phyloP scores from a whole-genome alignment of 2,113 vertebrate genomes.

The Petaurus breviceps region DNA sequence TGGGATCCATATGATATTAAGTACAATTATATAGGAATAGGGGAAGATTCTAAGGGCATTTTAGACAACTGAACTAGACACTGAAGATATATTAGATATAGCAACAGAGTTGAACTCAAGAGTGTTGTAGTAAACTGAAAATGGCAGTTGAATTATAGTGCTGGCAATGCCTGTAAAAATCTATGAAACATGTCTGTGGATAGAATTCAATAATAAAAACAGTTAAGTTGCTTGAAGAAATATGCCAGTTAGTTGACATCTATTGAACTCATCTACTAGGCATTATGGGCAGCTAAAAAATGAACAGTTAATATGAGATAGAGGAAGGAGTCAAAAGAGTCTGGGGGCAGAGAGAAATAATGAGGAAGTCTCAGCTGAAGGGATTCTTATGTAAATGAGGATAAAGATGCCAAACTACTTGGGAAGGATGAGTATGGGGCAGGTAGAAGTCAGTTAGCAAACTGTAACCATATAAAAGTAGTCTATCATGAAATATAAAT shows the following conservation, averaged over 20 bases:
- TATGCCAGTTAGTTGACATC: neutral
- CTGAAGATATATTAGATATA: slow-evolving; percentile 34
- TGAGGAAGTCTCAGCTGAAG: neutral
- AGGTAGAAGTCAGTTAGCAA: neutral
- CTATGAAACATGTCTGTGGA: neutral
- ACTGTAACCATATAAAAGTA: neutral
- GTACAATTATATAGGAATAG: neutral
- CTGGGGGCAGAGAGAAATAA: neutral
- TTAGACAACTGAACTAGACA: slow-evolving; percentile 38
- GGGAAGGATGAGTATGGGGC: neutral
- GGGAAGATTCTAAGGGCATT: slow-evolving; percentile 11
- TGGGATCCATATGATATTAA: neutral
- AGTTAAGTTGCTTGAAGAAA: slow-evolving; percentile 6
- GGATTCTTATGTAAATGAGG: neutral
- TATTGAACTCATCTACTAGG: neutral
- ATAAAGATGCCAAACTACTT: neutral
- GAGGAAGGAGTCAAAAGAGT: neutral
- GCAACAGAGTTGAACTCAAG: slow-evolving; percentile 32
- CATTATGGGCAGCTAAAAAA: neutral
- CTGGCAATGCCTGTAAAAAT: slow-evolving; percentile 12
- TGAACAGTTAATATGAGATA: neutral
- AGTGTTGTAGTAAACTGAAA: slow-evolving; percentile 44
- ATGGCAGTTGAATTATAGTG: slow-evolving; percentile 42
- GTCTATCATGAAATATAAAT: slow-evolving; percentile 1
- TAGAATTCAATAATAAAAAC: slow-evolving; percentile 26